Evolutionary conservation across 2,113 vertebrate genomes (phyloP), one percentile per base, ranked within the genome.

Genomic region (Sceloporus undulatus): DNA sequence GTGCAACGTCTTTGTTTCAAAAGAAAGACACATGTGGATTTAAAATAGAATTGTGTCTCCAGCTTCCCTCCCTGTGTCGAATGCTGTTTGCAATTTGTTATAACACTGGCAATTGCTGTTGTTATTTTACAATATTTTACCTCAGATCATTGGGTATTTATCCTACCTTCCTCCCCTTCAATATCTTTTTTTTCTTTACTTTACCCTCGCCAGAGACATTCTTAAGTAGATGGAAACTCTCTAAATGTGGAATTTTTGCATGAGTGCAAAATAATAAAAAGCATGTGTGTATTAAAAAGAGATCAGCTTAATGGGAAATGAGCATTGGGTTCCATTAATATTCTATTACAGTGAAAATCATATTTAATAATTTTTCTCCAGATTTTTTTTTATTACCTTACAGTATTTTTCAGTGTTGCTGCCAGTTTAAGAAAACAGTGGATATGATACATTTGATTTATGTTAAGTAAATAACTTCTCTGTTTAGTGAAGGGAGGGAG

Each of bases 251-350:
- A 97, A 96, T 97, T 97, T 97, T 96, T 95, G 96, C 96, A 95
- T 97, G 96, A 97, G 97, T 97, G 96, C 95, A 97, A 97, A 97
- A 97, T 97, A 98, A 98, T 97, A 97, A 97, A 96, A 98, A 97
- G 97, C 97, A 98, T 97, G 97, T 97, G 97, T 97, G 96, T 96
- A 96, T 97, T 97, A 96, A 96, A 95, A 96, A 94, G 91, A 93
- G 95, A 97, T 96, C 96, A 94, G 95, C 96, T 96, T 97, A 97
- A 97, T 97, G 96, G 96, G 96, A 97, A 97, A 97, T 95, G 96
- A 96, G 96, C 95, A 95, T 96, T 96, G 96, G 94, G 95, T 97
- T 97, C 96, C 95, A 94, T 97, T 97, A 97, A 97, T 97, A 97
- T 97, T 97, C 95, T 96, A 96, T 97, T 97, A 97, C 97, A 97